These are phyloP conservation scores for Belonocnema kinseyi DNA, from an alignment of 1,140 invertebrate genomes.

Conservation along the genomic window DNA sequence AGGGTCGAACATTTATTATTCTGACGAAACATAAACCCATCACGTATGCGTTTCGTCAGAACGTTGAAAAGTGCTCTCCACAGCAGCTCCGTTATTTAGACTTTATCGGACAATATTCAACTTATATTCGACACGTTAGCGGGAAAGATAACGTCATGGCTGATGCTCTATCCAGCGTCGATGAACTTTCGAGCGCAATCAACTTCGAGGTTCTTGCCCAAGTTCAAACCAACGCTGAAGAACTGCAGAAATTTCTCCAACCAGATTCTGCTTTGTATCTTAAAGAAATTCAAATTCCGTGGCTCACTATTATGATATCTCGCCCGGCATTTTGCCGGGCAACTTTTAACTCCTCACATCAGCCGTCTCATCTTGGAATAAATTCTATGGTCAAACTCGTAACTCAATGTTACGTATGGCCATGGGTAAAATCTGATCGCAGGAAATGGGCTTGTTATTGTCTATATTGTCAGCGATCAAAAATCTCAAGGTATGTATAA, in stretches of 20 bases:
- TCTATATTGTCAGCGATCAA: too few relatives aligned
- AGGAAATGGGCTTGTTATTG: too few relatives aligned
- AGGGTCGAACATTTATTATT: constrained; percentile 16
- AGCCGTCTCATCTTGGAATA: too few relatives aligned
- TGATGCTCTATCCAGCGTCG: constrained; percentile 55
- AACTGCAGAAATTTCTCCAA: background rate
- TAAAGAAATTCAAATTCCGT: constrained; percentile 20
- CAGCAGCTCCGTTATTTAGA: constrained; percentile 61
- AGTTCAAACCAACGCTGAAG: constrained; percentile 20
- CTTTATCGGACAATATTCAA: constrained; percentile 66
- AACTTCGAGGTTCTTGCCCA: constrained; percentile 25
- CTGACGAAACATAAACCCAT: constrained; percentile 33
- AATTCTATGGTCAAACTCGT: too few relatives aligned
- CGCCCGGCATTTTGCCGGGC: constrained; percentile 45
- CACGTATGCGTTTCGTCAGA: constrained; percentile 32
- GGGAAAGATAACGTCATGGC: constrained; percentile 63
- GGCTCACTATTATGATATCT: constrained; percentile 33
- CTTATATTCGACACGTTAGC: constrained; percentile 60
- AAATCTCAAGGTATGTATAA: too few relatives aligned
- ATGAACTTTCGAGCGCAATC: background rate
- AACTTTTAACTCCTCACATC: constrained; percentile 61
- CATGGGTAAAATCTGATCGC: too few relatives aligned
- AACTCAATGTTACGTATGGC: too few relatives aligned
- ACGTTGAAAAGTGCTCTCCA: constrained; percentile 33
- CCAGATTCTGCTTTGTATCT: background rate